Evolutionary conservation across 2,113 vertebrate genomes (phyloP), one percentile per base, ranked within the genome.

Genomic region (Bettongia penicillata): DNA sequence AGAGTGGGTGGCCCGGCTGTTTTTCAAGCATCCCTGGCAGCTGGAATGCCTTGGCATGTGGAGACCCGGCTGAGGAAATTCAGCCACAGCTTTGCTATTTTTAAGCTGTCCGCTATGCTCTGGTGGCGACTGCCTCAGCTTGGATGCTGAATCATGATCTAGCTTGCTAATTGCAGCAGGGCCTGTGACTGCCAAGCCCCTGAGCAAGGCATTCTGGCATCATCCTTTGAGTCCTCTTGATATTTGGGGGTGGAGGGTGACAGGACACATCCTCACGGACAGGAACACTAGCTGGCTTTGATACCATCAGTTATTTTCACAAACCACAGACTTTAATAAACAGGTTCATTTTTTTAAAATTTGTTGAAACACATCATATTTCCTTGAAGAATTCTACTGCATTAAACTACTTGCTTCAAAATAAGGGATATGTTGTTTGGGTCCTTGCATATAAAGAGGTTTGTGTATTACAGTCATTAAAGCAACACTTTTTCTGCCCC

Each of bases 141-240:
- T 16, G 92, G 91, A n/a, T 97, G 97, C 98, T 98, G 98, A 98
- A 98, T 98, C 98, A 98, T 93, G 68, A 90, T 94, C 96, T 93
- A 95, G 97, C 97, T 93, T 97, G 97, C 98, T 98, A 98, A 98
- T 98, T 98, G 97, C 93, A 95, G 97, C 97, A 94, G 94, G n/a
- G 96, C 94, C 96, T 0, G 94, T 97, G 98, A 98, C 98, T 98
- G 98, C 98, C 97, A 91, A 53, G 48, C n/a, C 49, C 91, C 77
- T 92, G 84, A 95, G 93, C 93, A 52, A 43, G 93, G 91, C 96
- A 96, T 93, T 50, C 96, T 95, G 96, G 95, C 51, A 94, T 93
- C 96, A 93, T 0, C 0, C 25, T 89, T 37, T 0, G 19, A 90
- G 91, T 61, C 93, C 53, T 61, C 1, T 57, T 14, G 89, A 77